phyloP scores from a whole-genome alignment of 2,797 vertebrate genomes.

The Percopsis omiscomaycus region DNA sequence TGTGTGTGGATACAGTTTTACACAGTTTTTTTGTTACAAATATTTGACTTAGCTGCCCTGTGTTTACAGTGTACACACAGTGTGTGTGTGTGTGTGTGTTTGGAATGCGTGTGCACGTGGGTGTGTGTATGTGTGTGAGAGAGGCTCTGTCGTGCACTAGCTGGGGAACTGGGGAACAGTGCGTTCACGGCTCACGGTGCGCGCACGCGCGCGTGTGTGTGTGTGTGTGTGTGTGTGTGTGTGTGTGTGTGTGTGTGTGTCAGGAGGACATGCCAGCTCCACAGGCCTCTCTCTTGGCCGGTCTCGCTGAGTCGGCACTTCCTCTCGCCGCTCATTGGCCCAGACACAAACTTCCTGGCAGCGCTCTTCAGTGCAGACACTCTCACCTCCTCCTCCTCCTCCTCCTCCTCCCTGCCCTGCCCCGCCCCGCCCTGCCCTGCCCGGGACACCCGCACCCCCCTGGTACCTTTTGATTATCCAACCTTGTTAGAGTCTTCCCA shows the following conservation, averaged over 20 bases:
- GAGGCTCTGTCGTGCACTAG: not conserved
- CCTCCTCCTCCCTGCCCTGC: slow-evolving; percentile 24
- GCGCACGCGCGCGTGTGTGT: too few relatives aligned
- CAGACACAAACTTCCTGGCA: slow-evolving; percentile 72
- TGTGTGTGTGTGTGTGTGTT: slow-evolving; percentile 1
- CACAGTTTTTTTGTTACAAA: slow-evolving; percentile 29
- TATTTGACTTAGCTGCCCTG: slow-evolving; percentile 35
- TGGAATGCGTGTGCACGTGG: too few relatives aligned
- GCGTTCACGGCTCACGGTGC: slow-evolving; percentile 5
- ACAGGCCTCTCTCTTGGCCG: slow-evolving; percentile 69
- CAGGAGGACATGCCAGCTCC: slow-evolving; percentile 68
- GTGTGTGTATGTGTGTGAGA: not conserved
- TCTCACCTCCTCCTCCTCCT: slow-evolving; percentile 46
- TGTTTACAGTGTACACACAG: slow-evolving; percentile 38
- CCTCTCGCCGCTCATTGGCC: slow-evolving; percentile 66
- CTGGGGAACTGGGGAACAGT: not conserved
- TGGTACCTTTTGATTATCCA: too few relatives aligned
- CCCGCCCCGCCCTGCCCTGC: slow-evolving; percentile 29
- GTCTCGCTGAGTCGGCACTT: slow-evolving; percentile 77
- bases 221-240: not conserved
- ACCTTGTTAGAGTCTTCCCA: too few relatives aligned
- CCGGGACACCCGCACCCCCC: slow-evolving; percentile 4
- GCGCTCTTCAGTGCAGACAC: slow-evolving; percentile 62
- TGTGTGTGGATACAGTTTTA: not conserved
- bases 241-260: slow-evolving; percentile 9